These are phyloP conservation scores for Dendropsophus ebraccatus DNA, from an alignment of 2,113 vertebrate genomes.

Conservation along the genomic window DNA sequence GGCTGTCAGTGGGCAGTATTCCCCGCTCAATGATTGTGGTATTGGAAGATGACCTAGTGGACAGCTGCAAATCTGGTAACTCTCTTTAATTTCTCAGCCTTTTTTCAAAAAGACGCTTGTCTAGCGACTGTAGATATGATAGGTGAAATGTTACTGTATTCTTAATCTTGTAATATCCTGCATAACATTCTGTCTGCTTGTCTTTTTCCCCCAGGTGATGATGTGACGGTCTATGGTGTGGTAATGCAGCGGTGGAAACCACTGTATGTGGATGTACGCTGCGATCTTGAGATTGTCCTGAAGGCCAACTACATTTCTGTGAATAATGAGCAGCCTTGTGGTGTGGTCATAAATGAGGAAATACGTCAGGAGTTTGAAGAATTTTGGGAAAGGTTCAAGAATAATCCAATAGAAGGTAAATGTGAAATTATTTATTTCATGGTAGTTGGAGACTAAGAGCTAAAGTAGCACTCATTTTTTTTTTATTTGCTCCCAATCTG, in stretches of 20 bases:
- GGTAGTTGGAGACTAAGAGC: too few relatives aligned
- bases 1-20: slow-evolving; percentile 92
- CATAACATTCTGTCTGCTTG: neutral
- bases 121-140: too few relatives aligned
- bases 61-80: slow-evolving; percentile 94
- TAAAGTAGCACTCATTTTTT: too few relatives aligned
- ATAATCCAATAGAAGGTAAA: slow-evolving; percentile 85
- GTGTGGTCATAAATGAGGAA: slow-evolving; percentile 80
- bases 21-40: slow-evolving; percentile 92
- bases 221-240: slow-evolving; percentile 91
- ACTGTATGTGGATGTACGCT: slow-evolving; percentile 77
- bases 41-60: slow-evolving; percentile 94
- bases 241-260: slow-evolving; percentile 94
- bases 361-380: slow-evolving; percentile 86
- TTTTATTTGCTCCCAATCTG: too few relatives aligned
- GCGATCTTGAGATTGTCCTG: slow-evolving; percentile 90
- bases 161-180: neutral
- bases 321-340: slow-evolving; percentile 86
- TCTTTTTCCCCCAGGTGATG: slow-evolving; percentile 84
- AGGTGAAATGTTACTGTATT: too few relatives aligned
- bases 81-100: too few relatives aligned
- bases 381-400: slow-evolving; percentile 85
- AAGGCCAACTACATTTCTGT: slow-evolving; percentile 93
- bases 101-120: too few relatives aligned
- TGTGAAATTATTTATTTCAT: neutral